phyloP scores from a whole-genome alignment of 1,140 invertebrate genomes.

The Drosophila saltans region DNA sequence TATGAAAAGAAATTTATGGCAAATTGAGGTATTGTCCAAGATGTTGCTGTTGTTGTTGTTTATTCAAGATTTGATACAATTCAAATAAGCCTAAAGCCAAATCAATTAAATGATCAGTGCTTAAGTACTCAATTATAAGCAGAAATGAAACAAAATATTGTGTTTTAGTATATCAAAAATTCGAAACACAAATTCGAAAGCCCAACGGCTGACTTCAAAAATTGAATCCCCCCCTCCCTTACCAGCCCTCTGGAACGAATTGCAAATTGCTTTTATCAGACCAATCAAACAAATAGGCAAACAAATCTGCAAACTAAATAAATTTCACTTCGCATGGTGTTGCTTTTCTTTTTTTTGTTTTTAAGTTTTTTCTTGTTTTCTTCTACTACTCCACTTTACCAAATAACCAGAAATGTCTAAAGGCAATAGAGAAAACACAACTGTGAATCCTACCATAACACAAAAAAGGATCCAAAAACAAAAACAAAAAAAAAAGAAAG shows the following conservation, averaged over 20 bases:
- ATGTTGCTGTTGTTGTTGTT: slow-evolving; percentile 1
- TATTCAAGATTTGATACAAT: neutral
- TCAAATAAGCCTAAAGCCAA: slow-evolving; percentile 7
- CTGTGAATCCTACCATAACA: slow-evolving; percentile 13
- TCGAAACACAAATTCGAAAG: slow-evolving; percentile 8
- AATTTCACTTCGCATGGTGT: slow-evolving; percentile 32
- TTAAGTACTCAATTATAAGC: slow-evolving; percentile 11
- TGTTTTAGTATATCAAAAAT: slow-evolving; percentile 2
- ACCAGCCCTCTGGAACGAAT: neutral
- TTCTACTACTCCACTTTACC: neutral
- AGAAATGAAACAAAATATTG: slow-evolving; percentile 13
- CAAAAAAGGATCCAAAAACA: slow-evolving; percentile 5
- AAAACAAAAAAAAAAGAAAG: neutral
- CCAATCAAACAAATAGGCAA: slow-evolving; percentile 55
- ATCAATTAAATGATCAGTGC: slow-evolving; percentile 19
- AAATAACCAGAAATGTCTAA: slow-evolving; percentile 9
- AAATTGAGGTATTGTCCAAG: slow-evolving; percentile 11
- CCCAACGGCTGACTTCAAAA: slow-evolving; percentile 19
- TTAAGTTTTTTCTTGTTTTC: neutral
- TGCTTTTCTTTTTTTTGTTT: neutral
- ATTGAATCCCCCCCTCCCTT: slow-evolving; percentile 14
- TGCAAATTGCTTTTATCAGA: slow-evolving; percentile 37
- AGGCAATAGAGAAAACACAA: slow-evolving; percentile 13
- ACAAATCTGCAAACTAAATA: slow-evolving; percentile 37
- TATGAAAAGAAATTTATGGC: neutral